Evolutionary conservation across 2,113 vertebrate genomes (phyloP).

Genomic region (Osmerus mordax): DNA sequence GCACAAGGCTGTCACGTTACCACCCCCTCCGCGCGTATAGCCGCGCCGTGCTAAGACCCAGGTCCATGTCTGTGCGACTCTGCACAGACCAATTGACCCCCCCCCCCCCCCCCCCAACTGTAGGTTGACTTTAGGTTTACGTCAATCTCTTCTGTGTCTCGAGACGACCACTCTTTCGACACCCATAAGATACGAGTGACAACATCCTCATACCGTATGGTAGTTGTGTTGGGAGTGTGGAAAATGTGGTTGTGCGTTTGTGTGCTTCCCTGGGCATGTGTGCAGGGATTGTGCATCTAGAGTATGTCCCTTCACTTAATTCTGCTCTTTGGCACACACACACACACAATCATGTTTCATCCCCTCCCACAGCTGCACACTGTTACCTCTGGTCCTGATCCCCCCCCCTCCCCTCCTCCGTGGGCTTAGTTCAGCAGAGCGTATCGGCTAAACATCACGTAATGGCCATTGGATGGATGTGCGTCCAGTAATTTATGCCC

Average conservation of each 20-base stretch:
- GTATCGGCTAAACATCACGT: slow-evolving; percentile 16
- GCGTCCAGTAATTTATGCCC: not conserved
- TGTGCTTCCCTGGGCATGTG: not conserved
- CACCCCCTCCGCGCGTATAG: not conserved
- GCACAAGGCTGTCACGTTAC: not conserved
- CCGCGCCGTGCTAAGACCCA: too few relatives aligned
- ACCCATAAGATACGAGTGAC: too few relatives aligned
- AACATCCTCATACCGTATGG: too few relatives aligned
- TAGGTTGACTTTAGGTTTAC: too few relatives aligned
- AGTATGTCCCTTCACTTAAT: not conserved
- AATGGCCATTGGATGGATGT: slow-evolving; percentile 20
- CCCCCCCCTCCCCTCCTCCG: not conserved
- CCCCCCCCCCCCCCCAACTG: not conserved
- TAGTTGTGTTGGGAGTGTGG: not conserved
- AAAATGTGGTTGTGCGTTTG: not conserved
- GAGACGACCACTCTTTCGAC: too few relatives aligned
- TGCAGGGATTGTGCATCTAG: not conserved
- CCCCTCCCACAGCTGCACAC: not conserved
- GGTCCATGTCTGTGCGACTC: too few relatives aligned
- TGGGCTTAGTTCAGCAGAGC: not conserved
- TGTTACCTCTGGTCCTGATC: slow-evolving; percentile 1
- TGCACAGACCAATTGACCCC: too few relatives aligned
- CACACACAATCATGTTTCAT: not conserved
- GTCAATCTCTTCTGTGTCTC: too few relatives aligned
- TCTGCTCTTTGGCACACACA: not conserved